Conservation (phyloP, 1,140 invertebrate genomes). For the Radopholus similis region DNA sequence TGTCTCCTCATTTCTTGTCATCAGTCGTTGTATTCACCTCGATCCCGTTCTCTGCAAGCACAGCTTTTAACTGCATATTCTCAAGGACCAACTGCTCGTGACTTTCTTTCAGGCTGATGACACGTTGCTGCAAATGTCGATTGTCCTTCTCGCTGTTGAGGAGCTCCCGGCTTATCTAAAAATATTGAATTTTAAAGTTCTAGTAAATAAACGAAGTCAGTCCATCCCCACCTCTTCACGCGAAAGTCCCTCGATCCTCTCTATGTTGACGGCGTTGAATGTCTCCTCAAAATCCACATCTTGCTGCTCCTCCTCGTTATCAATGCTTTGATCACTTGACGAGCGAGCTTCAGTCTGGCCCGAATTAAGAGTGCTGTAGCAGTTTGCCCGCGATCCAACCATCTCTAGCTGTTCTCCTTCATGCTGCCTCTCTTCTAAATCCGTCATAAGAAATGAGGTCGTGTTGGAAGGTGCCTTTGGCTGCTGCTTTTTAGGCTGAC, state of each 20-base stretch:
- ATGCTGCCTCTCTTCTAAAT: not conserved
- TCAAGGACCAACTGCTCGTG: not conserved
- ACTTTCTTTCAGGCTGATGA: constrained; percentile 2
- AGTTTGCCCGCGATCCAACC: not conserved
- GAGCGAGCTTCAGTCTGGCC: not conserved
- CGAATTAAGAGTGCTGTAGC: not conserved
- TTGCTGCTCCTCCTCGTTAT: not conserved
- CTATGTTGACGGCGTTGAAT: constrained; percentile 3
- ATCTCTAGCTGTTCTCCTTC: not conserved
- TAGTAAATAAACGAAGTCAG: not conserved
- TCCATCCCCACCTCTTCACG: constrained; percentile 13
- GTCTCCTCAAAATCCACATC: constrained; percentile 18
- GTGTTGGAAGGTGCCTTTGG: not conserved
- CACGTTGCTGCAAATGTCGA: constrained; percentile 1
- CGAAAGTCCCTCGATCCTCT: constrained; percentile 18
- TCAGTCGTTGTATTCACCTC: not conserved
- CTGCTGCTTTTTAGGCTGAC: not conserved
- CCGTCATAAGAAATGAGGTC: not conserved
- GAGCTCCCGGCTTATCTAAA: constrained; percentile 29
- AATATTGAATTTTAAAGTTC: constrained; percentile 6
- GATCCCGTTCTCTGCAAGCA: constrained; percentile 14
- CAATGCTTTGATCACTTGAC: not conserved
- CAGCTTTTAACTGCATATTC: constrained; percentile 15
- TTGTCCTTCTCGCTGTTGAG: constrained; percentile 18
- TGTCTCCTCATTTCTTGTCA: constrained; percentile 4